Percentiles rank a stretch among this genome's conserved stretches.
phyloP scores from a whole-genome alignment of 2,888 invertebrate species.

The Apamea monoglypha region DNA sequence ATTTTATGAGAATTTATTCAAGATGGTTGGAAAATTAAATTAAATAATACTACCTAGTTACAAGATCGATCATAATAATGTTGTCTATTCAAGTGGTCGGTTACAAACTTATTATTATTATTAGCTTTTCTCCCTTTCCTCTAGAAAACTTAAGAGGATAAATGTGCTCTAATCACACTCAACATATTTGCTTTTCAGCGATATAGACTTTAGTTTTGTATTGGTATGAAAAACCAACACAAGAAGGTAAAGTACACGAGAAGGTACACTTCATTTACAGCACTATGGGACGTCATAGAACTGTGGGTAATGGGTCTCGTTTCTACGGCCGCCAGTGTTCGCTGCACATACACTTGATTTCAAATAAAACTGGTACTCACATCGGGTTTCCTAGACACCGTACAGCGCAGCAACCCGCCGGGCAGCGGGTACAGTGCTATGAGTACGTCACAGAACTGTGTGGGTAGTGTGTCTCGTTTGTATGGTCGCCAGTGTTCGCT shows the following conservation, averaged over 20 bases:
- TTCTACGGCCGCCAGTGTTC: conserved; percentile 98
- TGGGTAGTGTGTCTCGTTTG: conserved; percentile 98
- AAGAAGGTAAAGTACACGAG: neutral
- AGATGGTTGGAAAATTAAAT: neutral
- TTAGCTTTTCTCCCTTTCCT: neutral
- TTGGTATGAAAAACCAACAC: neutral
- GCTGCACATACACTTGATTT: conserved; percentile 92
- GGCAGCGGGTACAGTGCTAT: conserved; percentile 98
- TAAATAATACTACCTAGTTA: neutral
- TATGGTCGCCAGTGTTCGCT: conserved; percentile 99
- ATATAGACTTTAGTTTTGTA: no score
- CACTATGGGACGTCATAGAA: conserved; percentile 94
- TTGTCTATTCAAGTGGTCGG: neutral
- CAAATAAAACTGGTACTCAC: conserved; percentile 86
- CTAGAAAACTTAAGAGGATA: neutral
- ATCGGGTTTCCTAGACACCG: conserved; percentile 96
- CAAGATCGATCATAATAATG: neutral
- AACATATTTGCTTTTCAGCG: neutral
- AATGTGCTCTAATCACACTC: no score
- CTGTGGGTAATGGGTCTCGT: conserved; percentile 99
- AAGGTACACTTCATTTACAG: neutral
- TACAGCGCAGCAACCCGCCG: conserved; percentile 96
- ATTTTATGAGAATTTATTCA: neutral
- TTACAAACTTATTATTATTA: neutral
- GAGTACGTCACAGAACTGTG: conserved; percentile 99